Evolutionary conservation across 2,888 invertebrate genomes (phyloP), one percentile per base, ranked within the genome.

Genomic region (Glyphotaelius pellucidus): DNA sequence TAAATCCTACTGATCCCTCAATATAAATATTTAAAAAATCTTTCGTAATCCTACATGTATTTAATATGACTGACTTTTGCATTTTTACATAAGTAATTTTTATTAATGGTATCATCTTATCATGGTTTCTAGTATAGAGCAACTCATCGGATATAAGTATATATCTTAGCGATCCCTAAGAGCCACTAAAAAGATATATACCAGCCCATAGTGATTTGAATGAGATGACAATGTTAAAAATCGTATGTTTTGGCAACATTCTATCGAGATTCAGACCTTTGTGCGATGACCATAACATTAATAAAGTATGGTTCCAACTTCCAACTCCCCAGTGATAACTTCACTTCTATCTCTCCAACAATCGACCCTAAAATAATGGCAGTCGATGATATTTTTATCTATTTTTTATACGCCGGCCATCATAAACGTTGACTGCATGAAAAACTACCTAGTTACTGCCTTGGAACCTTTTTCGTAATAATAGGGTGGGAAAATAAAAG

Each of bases 361-460:
- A 91, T 92, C 92, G 15, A 84, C 80, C 80, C 91, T 47, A 47
- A 90, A 83, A 81, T 81, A 86, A 83, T 83, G 85, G 52, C 35
- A 38, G 84, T 80, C 89, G 79, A 92, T 89, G 91, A 91, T 92
- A 80, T 86, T 89, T 92, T 92, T 92, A 90, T 83, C 88, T 67
- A 32, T 88, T 88, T 88, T 86, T 88, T 88, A 88, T 79, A 88
- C 88, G 15, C 31, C 47, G 31, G 31, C 87, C 35, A 92, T 81
- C 86, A 38, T 89, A 67, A 83, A 47, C 67, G 83, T 88, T 88
- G 88, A 12, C 52, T 52, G 35, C 83, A 89, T 84, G 86, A 79
- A 83, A 83, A 83, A 83, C 83, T 32, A 38, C 47, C 2, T 15
- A 15, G 38, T 5, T 38, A 38, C 81, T 83, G 19, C 35, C 0